Base-by-base conservation (phyloP, 2,113 vertebrate species). In the Microcebus murinus region DNA sequence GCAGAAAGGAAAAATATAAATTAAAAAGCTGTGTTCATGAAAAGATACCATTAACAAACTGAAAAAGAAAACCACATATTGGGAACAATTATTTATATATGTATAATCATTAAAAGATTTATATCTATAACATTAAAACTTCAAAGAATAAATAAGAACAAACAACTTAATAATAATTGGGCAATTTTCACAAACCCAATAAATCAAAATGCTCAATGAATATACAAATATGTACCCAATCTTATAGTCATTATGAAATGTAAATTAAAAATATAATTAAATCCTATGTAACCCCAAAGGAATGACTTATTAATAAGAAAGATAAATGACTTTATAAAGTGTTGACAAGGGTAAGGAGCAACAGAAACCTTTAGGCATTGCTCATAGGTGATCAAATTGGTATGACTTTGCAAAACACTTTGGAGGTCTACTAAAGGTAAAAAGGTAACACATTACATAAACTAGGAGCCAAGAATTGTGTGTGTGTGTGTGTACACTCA, bases 141-240 rank as follows among this genome's bases (percentile, higher is more conserved):
- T 57, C 17, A 52, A 73, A 82, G 87, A 65, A 39, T 45, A 67
- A 61, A 65, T 50, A 82, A 79, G 21, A 12, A 74, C 7, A 55
- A 67, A 55, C 23, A 68, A 25, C 36, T 39, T 39, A 71, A 50
- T 23, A 79, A 65, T 65, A 85, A 39, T 8, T 31, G 36, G 36
- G 27, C 25, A 77, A 85, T 85, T 92, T 95, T 67, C 42, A 87
- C 12, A 67, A 4, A 81, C 7, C 50, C 20, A 87, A 83, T 59
- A 65, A 95, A 68, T 68, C 7, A 90, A 86, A 89, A 92, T 71
- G 29, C 36, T 92, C 36, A 59, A n/a, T 61, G 88, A 79, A 70
- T 8, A 89, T 34, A 74, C 12, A 90, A 86, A 74, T 18, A 55
- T 50, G 18, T 59, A 4, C 2, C 92, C 31, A 65, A 29, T 55